Evolutionary conservation across 2,797 vertebrate genomes (phyloP).

Genomic region (Poeciliopsis presidionis): DNA sequence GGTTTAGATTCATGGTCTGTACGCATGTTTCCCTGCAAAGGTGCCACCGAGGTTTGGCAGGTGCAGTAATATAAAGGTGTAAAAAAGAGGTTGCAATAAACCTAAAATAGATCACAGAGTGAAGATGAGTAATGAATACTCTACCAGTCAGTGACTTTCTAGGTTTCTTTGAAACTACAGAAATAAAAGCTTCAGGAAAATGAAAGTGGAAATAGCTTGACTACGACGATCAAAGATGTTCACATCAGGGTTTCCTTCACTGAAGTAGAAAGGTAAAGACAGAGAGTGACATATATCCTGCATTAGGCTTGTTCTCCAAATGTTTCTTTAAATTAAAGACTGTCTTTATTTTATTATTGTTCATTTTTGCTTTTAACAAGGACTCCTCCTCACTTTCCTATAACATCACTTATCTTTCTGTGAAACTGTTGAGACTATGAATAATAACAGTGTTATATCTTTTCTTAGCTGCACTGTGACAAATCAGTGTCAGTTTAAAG

Average conservation of each 20-base stretch:
- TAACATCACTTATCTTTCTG: not conserved
- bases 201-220: not conserved
- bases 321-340: not conserved
- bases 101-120: constrained; percentile 6
- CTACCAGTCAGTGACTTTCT: not conserved
- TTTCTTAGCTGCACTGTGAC: not conserved
- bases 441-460: not conserved
- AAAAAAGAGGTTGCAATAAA: not conserved
- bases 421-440: not conserved
- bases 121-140: not conserved
- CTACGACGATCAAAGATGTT: not conserved
- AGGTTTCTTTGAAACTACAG: not conserved
- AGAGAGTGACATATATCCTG: not conserved
- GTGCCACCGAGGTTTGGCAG: not conserved
- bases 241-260: not conserved
- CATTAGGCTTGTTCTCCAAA: not conserved
- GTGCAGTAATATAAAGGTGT: not conserved
- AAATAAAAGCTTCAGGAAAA: constrained; percentile 3
- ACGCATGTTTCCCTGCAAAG: not conserved
- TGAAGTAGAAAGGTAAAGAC: not conserved
- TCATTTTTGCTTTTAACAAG: not conserved
- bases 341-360: not conserved
- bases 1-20: not conserved
- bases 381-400: not conserved
- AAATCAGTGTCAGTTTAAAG: not conserved